Evolutionary conservation across 2,113 vertebrate genomes (phyloP), one percentile per base, ranked within the genome.

Genomic region (Carassius carassius): DNA sequence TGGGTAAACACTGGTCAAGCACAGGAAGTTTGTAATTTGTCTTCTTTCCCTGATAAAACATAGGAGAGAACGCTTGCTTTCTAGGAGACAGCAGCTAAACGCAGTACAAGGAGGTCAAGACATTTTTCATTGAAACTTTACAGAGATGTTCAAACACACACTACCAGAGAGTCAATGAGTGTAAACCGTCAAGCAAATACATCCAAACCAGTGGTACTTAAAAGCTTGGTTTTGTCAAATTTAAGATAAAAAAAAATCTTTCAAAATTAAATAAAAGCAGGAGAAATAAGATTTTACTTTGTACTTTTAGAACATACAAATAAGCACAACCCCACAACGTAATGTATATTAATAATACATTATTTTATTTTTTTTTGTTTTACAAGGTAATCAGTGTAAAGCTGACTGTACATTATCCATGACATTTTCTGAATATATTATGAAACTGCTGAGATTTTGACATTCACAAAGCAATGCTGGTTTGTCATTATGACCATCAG

Each of bases 1-100:
- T 90, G 86, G 90, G 92, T 92, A 92, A 94, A 93, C 91, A 92
- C 89, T 90, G 87, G 62, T 81, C 78, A 51, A 86, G 87, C 87
- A 91, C 90, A 88, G 91, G 92, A 93, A 91, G 91, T 91, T 91
- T 91, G 91, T 91, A 85, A 86, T 89, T 80, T 41, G 65, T 86
- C 63, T 89, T 88, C 63, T 89, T 87, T 89, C 89, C 85, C 89
- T 90, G 86, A 92, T 88, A 90, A 80, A 92, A 58, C 72, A 88
- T 62, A 60, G 78, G 82, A 89, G 84, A 89, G 89, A 89, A 88
- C 88, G 92, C 90, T 89, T 91, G 90, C 77, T 84, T 83, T 86
- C 13, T 11, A 73, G 87, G 85, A 63, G 84, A 88, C 84, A 84
- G 87, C 84, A 78, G 67, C 47, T 41, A 86, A 87, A 88, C 84